Evolutionary conservation across 2,797 vertebrate species (phyloP), one percentile per base, ranked within the genome.

Genomic region (Dallia pectoralis): DNA sequence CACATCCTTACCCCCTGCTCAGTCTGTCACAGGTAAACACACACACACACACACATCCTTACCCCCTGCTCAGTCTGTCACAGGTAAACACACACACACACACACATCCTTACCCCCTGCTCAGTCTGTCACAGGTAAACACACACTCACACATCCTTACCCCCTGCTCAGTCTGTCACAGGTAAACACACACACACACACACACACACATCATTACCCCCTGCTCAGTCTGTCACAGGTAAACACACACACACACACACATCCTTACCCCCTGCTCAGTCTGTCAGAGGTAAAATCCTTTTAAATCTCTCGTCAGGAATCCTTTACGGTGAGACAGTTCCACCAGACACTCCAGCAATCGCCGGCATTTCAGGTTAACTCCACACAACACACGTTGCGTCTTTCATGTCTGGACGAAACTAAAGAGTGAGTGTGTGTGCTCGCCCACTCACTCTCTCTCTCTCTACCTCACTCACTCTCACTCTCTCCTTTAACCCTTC

Each of bases 351-450:
- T 73, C 68, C 65, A 40, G 27, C 32, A 66, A 48, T 63, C 67
- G 78, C 78, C 74, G 66, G 81, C 47, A 22, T 77, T 80, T 65
- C 59, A 0, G 70, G 56, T 78, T 8, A 47, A 74, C 81, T 81
- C 82, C 69, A 25, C 49, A 44, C 63, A 65, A 70, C 82, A 85
- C 86, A 89, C 84, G 82, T 89, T 89, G 82, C 83, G 84, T 84
- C 85, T 64, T 78, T 74, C 83, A 76, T 71, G 80, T 78, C 75
- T 70, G 73, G 70, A 87, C 80, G 82, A 89, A 82, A 89, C 87
- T 89, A 87, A 85, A 69, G 77, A 75, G 77, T 84, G 75, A 84
- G 85, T 81, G 25, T 32, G 65, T 74, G 72, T 68, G 72, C 48
- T 65, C 85, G 82, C 82, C 90, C 81, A 82, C 82, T 72, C 67